Base-by-base conservation (phyloP, 2,797 vertebrate species). In the Darevskia mixta region DNA sequence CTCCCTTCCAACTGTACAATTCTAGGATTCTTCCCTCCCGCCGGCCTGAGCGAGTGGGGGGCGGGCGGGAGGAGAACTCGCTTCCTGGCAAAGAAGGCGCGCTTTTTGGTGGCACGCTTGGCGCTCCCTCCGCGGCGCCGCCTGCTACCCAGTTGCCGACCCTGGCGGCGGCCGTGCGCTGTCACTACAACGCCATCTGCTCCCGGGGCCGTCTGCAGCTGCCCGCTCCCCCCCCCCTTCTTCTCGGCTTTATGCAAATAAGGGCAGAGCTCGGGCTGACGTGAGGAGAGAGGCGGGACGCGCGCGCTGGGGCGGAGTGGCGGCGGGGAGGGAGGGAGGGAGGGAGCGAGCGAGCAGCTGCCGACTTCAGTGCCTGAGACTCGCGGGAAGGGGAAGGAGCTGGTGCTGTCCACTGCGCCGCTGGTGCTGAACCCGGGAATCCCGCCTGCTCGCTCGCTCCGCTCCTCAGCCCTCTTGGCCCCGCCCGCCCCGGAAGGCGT, bases 401-500 rank as follows among this genome's bases (percentile, higher is more conserved):
- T 55, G 93, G 90, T 67, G 94, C 95, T 96, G 95, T 96, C 96
- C 96, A 64, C 91, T 0, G 90, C 1, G 76, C 89, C 69, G 85
- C 29, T 45, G 93, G 96, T 96, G 96, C 95, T 95, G 95, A 96
- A 95, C 45, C 91, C 27, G 92, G 88, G 87, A 82, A 41, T 18
- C 55, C 20, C 61, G 90, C 69, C 27, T 66, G 61, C 71, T 73
- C 72, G 32, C 49, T 55, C 49, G 13, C 49, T 55, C 49, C 49
- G 13, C 29, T 6, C 27, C 5, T 1, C 76, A 9, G n/a, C 38
- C 73, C 58, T 11, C 43, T 27, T 11, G 67, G 38, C 27, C 92
- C 86, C 61, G 10, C 45, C 81, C 66, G 9, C 81, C 73, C 83
- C 10, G 23, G n/a, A 49, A 79, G 91, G 80, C 89, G 61, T 90